phyloP scores from a whole-genome alignment of 2,888 invertebrate species.

The Luperina testacea region DNA sequence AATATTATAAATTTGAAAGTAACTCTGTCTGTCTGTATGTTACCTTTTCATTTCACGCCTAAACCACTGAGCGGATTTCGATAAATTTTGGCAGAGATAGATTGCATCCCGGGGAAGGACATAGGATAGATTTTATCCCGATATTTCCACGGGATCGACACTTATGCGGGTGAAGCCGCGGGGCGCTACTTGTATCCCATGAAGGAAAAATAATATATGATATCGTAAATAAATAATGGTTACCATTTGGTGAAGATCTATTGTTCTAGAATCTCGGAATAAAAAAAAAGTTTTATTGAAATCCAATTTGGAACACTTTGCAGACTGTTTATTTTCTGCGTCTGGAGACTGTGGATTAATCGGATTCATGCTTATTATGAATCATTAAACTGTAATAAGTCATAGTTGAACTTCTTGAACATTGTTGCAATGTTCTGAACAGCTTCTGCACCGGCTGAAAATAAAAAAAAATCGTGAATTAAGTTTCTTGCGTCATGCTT shows the following conservation, averaged over 20 bases:
- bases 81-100: too few species aligned
- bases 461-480: slow-evolving; percentile 26
- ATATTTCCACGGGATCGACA: too few species aligned
- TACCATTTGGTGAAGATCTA: slow-evolving; percentile 1
- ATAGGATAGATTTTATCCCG: too few species aligned
- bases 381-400: slow-evolving; percentile 15
- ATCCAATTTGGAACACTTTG: neutral
- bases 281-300: neutral
- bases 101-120: too few species aligned
- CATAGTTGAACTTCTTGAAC: neutral
- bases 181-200: neutral
- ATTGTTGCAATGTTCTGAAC: neutral
- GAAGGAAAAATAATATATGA: neutral
- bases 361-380: slow-evolving; percentile 8
- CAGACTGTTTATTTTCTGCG: slow-evolving; percentile 18
- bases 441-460: slow-evolving; percentile 9
- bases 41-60: too few species aligned
- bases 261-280: neutral
- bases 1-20: too few species aligned
- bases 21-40: too few species aligned
- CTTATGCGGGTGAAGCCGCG: too few species aligned
- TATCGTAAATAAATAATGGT: neutral
- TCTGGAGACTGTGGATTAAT: slow-evolving; percentile 15
- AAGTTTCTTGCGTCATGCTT: slow-evolving; percentile 29
- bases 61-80: too few species aligned